Evolutionary conservation across 2,888 invertebrate genomes (phyloP), one percentile per base, ranked within the genome.

Genomic region (Epistrophe eligans): DNA sequence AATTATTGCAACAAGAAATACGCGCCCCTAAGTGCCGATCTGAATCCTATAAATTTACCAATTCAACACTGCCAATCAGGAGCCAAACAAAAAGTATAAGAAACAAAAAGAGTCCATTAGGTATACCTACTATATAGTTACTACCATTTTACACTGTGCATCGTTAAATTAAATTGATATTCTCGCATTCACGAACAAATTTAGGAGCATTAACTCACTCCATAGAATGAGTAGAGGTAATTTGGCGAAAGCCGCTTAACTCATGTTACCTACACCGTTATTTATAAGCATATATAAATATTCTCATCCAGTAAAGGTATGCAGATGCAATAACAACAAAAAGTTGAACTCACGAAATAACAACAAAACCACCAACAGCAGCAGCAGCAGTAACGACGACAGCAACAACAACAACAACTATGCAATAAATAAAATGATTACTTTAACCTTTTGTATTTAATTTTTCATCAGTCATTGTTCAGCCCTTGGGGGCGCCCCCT

Each of bases 391-490:
- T 13, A 55, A 24, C 52, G 40, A 40, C 67, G 38, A 24, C 28
- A 45, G 10, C 60, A 17, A 45, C n/a, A 77, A 45, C 45, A 73
- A 73, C 28, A 28, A 28, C 66, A 17, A 52, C 28, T 73, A 52
- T 24, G 24, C 45, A 77, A 73, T 62, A 79, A 83, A 70, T 55
- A 70, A 67, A 67, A 79, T 87, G 70, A 83, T 79, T 71, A 82
- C 74, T 74, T 87, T 82, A 79, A 79, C 85, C 77, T 87, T 79
- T 79, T 71, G 79, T 74, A 79, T 87, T 87, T 71, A 82, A 79
- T 79, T 77, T 64, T 66, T 66, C 85, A 79, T 77, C 77, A 72
- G 79, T 71, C 76, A 79, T 79, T 57, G 67, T 38, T 43, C n/a
- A 64, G 52, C 74, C 43, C 45, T 76, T 50, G 3, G 60, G 45